phyloP scores from a whole-genome alignment of 2,888 invertebrate species.

The Branchinecta sandiegonensis region DNA sequence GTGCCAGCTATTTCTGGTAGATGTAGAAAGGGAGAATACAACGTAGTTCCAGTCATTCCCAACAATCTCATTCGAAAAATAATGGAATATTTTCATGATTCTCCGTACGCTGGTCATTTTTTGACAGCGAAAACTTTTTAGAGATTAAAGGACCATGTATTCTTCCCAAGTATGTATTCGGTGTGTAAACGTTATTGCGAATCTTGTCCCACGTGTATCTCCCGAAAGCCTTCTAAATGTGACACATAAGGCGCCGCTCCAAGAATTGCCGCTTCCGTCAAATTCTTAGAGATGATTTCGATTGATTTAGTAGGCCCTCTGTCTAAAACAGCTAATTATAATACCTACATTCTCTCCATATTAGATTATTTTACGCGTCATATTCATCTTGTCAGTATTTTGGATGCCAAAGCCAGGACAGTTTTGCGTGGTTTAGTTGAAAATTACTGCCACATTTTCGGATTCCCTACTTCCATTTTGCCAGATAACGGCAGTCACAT shows the following conservation, averaged over 20 bases:
- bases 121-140: not conserved
- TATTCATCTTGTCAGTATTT: not conserved
- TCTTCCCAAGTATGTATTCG: constrained; percentile 8
- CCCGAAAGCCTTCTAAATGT: not conserved
- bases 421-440: not conserved
- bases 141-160: not conserved
- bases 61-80: not conserved
- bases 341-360: not conserved
- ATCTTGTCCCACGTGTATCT: not conserved
- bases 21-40: constrained; percentile 10
- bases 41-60: constrained; percentile 11
- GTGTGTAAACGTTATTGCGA: constrained; percentile 1
- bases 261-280: not conserved
- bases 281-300: not conserved
- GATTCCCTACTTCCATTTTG: not conserved
- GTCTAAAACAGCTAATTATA: not conserved
- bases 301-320: constrained; percentile 11
- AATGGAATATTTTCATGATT: not conserved
- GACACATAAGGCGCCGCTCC: not conserved
- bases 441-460: not conserved
- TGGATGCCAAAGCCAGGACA: not conserved
- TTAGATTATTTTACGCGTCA: no score
- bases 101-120: constrained; percentile 11
- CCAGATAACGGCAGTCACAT: not conserved
- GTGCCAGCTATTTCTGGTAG: constrained; percentile 7